A percentile compares a stretch with the other conserved stretches of the same genome.
Conservation (phyloP, 2,113 vertebrate genomes). For the Cebidichthys violaceus region DNA sequence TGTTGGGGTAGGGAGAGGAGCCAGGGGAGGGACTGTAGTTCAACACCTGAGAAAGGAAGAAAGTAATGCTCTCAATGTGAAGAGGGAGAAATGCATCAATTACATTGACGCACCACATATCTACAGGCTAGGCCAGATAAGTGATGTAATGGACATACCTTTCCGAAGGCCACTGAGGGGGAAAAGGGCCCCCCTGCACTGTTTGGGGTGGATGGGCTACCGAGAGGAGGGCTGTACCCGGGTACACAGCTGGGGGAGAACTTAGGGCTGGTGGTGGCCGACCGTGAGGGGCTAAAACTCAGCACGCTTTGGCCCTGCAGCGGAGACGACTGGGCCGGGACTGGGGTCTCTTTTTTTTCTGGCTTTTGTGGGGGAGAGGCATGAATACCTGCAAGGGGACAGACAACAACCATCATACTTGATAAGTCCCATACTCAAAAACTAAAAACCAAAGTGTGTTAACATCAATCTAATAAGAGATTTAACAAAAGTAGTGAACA, state of each 20-base stretch:
- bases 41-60: constrained; percentile 78
- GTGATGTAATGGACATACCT: constrained; percentile 77
- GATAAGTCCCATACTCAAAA: not conserved
- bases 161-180: constrained; percentile 82
- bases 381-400: constrained; percentile 82
- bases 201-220: constrained; percentile 78
- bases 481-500: not conserved
- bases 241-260: constrained; percentile 88
- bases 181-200: constrained; percentile 81
- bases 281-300: constrained; percentile 93
- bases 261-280: constrained; percentile 89
- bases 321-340: constrained; percentile 82
- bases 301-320: constrained; percentile 94
- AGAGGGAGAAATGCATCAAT: not conserved
- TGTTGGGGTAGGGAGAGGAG: constrained; percentile 84
- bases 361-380: constrained; percentile 84
- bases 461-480: not conserved
- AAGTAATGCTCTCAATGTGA: not conserved
- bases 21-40: constrained; percentile 86
- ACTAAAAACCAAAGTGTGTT: not conserved
- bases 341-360: constrained; percentile 83
- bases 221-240: constrained; percentile 89
- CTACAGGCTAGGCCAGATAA: not conserved
- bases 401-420: not conserved
- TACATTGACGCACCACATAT: not conserved